Evolutionary conservation across 2,797 vertebrate species (phyloP).

Genomic region (Strix occidentalis): DNA sequence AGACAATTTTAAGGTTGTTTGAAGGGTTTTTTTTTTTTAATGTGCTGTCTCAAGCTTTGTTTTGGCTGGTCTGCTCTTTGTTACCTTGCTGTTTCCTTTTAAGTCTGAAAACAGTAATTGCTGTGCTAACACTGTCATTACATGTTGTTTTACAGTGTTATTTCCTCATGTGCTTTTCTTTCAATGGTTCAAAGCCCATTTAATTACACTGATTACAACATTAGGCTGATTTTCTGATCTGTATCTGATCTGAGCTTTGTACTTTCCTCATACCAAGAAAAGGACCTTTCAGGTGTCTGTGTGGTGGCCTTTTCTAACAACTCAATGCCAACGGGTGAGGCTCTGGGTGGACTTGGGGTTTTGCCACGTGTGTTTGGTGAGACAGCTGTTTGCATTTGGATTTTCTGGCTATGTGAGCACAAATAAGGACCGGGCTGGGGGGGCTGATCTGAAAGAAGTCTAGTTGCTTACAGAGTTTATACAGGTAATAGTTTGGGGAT

Average conservation of each 20-base stretch:
- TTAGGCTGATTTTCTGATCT: neutral
- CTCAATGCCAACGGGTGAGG: neutral
- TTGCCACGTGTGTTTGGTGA: rapidly evolving
- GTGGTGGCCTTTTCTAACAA: neutral
- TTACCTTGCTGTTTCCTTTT: constrained; percentile 22
- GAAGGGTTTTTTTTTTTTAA: neutral
- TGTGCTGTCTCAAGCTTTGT: neutral
- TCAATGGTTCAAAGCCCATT: neutral
- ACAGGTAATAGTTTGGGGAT: neutral
- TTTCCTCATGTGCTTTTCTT: neutral
- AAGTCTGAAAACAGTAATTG: neutral
- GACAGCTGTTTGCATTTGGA: neutral
- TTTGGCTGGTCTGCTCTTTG: neutral
- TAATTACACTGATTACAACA: neutral
- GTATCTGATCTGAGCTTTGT: neutral
- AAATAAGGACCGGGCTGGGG: neutral
- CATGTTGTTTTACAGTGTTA: neutral
- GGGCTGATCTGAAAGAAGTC: neutral
- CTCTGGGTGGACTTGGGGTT: neutral
- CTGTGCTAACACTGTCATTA: neutral
- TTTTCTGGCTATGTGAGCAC: neutral
- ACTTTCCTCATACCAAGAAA: neutral
- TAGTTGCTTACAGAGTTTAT: neutral
- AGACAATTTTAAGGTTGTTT: neutral
- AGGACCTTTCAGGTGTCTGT: neutral